phyloP scores from a whole-genome alignment of 1,140 invertebrate genomes.

The Habropoda laboriosa region DNA sequence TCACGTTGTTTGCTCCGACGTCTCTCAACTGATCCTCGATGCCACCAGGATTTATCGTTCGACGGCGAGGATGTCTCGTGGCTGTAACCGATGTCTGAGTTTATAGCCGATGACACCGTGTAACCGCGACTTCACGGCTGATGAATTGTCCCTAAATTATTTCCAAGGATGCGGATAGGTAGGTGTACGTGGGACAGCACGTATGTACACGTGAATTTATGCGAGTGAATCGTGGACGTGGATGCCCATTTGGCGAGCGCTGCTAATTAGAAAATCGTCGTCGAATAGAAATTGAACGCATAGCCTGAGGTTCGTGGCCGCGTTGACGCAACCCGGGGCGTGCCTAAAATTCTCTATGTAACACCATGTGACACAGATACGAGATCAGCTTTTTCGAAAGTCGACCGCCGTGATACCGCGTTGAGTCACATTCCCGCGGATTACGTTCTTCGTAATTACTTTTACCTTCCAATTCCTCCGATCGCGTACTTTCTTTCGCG shows the following conservation, averaged over 20 bases:
- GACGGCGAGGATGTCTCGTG: not conserved
- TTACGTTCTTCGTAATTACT: not conserved
- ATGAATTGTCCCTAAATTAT: too few species aligned
- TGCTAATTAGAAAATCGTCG: conserved; percentile 56
- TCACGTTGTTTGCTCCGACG: not conserved
- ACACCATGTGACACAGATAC: conserved; percentile 64
- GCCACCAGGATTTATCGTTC: not conserved
- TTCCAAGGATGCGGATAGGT: too few species aligned
- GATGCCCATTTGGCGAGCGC: not conserved
- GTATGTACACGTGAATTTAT: too few species aligned
- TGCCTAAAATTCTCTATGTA: conserved; percentile 68
- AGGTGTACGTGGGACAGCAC: too few species aligned
- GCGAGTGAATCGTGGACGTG: not conserved
- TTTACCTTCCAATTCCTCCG: conserved; percentile 12
- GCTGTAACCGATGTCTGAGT: not conserved
- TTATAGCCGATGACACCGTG: not conserved
- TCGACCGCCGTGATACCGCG: conserved; percentile 49
- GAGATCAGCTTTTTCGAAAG: conserved; percentile 66
- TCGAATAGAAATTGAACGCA: conserved; percentile 41
- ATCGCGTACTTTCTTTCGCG: not conserved
- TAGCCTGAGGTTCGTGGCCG: conserved; percentile 13
- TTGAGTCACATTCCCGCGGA: conserved; percentile 40
- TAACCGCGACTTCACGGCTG: too few species aligned
- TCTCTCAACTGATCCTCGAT: not conserved
- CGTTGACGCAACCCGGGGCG: conserved; percentile 58